These are phyloP conservation scores for Stratiomys singularior DNA, from an alignment of 2,888 invertebrate genomes.

Conservation along the genomic window DNA sequence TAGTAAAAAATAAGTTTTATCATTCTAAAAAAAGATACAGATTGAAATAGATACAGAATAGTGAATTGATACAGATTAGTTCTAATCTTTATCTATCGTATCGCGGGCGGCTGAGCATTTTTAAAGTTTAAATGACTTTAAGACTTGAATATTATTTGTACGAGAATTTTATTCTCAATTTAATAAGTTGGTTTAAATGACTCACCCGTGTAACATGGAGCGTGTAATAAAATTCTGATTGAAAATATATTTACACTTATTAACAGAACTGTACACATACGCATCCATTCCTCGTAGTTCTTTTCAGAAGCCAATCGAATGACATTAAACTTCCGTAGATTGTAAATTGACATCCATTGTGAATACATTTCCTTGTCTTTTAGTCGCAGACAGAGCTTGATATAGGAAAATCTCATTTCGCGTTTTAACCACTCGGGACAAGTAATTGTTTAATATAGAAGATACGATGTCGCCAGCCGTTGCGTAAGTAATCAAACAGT, in stretches of 20 bases:
- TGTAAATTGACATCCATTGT: slow-evolving; percentile 36
- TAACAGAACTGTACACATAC: not conserved
- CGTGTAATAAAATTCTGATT: too few species aligned
- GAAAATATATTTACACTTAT: not conserved
- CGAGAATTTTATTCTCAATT: too few species aligned
- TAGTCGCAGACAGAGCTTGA: slow-evolving; percentile 23
- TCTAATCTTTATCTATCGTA: too few species aligned
- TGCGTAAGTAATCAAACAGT: slow-evolving; percentile 48
- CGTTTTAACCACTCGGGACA: not conserved
- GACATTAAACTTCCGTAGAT: slow-evolving; percentile 14
- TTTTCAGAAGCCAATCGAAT: not conserved
- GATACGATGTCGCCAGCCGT: slow-evolving; percentile 48
- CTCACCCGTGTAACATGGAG: too few species aligned
- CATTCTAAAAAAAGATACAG: too few species aligned
- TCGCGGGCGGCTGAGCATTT: too few species aligned
- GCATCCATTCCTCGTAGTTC: not conserved
- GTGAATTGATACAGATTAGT: too few species aligned
- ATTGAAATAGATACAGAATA: too few species aligned
- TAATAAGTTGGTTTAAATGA: too few species aligned
- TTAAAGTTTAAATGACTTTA: too few species aligned
- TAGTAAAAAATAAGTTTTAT: too few species aligned
- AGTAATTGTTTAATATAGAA: not conserved
- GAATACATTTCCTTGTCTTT: slow-evolving; percentile 39
- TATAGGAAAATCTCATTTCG: slow-evolving; percentile 20
- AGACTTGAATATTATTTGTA: too few species aligned